Percentiles rank a stretch among this genome's conserved stretches.
phyloP scores from a whole-genome alignment of 2,113 vertebrate genomes.

The Calidris pygmaea region DNA sequence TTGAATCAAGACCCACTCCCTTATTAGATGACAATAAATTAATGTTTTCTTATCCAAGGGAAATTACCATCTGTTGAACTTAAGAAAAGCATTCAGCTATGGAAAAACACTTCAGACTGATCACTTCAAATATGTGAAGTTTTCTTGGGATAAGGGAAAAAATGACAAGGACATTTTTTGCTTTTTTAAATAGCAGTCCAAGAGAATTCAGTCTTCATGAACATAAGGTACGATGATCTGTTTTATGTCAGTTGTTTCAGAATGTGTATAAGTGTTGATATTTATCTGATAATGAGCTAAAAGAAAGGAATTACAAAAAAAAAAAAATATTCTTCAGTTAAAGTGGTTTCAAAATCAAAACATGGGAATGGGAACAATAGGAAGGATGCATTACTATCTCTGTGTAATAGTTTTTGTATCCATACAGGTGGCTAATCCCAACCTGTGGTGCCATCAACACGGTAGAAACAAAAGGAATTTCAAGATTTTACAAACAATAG shows the following conservation, averaged over 20 bases:
- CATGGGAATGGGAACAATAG: neutral
- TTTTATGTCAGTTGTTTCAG: neutral
- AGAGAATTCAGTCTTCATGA: neutral
- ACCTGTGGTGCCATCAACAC: neutral
- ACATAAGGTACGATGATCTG: neutral
- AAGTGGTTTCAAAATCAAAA: neutral
- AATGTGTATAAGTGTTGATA: neutral
- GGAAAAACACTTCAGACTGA: neutral
- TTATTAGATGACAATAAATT: neutral
- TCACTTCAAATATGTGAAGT: neutral
- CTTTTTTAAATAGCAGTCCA: neutral
- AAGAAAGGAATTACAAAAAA: neutral
- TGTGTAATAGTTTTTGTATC: neutral
- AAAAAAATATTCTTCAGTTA: neutral
- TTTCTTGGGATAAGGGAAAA: neutral
- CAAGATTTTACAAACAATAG: neutral
- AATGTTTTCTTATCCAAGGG: neutral
- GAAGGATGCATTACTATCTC: neutral
- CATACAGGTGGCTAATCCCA: neutral
- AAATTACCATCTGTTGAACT: neutral
- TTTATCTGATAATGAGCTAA: neutral
- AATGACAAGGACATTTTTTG: neutral
- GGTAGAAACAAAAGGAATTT: neutral
- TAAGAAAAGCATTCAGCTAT: neutral
- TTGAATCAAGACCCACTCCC: neutral